These are phyloP conservation scores for Papilio aristodemus DNA, from an alignment of 1,140 invertebrate species.

Conservation along the genomic window DNA sequence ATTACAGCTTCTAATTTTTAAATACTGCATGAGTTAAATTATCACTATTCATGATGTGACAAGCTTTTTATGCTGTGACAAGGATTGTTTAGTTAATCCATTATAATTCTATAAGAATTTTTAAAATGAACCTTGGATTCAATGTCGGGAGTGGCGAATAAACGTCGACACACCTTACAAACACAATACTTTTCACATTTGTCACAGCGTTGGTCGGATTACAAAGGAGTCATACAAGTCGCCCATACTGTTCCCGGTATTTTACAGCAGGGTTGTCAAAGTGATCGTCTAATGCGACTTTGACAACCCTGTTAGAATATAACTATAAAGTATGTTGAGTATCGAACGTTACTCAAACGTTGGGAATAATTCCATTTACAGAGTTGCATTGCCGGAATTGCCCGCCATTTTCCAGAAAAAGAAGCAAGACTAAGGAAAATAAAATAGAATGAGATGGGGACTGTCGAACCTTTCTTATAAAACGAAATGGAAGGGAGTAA, in stretches of 20 bases:
- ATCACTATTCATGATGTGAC: background rate
- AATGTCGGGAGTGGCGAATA: background rate
- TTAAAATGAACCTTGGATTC: background rate
- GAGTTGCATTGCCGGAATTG: too few species aligned
- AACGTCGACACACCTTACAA: conserved; percentile 50
- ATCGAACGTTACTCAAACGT: too few species aligned
- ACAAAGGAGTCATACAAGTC: conserved; percentile 61
- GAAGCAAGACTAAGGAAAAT: too few species aligned
- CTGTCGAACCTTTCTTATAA: too few species aligned
- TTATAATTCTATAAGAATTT: background rate
- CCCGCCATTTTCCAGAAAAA: too few species aligned
- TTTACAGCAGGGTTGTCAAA: conserved; percentile 39
- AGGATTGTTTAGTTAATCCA: background rate
- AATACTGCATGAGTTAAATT: background rate
- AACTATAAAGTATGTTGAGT: too few species aligned
- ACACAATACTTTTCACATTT: conserved; percentile 67
- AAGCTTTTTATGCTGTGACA: background rate
- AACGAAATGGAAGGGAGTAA: too few species aligned
- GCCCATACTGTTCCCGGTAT: conserved; percentile 53
- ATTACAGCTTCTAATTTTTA: background rate
- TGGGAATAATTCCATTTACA: too few species aligned
- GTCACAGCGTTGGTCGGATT: conserved; percentile 61
- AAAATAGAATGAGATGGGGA: too few species aligned
- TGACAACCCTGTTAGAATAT: conserved; percentile 11
- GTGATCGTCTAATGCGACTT: background rate